Conservation (phyloP, 2,888 invertebrate species). For the Tetropium fuscum region DNA sequence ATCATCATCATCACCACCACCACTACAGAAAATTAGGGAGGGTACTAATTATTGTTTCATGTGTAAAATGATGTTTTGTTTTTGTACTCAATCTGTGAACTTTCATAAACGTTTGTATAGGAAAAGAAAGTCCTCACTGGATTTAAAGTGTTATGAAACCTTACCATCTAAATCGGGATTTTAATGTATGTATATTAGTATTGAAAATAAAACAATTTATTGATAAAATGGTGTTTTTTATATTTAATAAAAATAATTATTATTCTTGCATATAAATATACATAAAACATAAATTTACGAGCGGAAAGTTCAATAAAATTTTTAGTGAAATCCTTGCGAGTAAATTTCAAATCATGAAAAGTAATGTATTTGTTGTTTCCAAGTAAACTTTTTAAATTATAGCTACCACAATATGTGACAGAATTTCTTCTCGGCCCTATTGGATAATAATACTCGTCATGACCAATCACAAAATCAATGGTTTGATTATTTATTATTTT, state of each 20-base stretch:
- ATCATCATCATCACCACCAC: too few relatives aligned
- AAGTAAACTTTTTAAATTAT: neutral
- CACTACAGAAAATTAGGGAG: too few relatives aligned
- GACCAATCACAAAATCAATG: neutral
- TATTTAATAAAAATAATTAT: too few relatives aligned
- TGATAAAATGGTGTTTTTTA: neutral
- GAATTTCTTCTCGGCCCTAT: neutral
- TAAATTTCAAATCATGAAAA: neutral
- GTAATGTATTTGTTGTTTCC: neutral
- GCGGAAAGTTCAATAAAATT: neutral
- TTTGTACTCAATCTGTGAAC: neutral
- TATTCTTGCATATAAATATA: too few relatives aligned
- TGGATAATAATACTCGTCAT: neutral
- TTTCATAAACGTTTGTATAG: neutral
- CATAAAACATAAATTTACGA: neutral
- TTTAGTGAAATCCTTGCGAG: neutral
- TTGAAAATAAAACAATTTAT: neutral
- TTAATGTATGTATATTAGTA: slow-evolving; percentile 30
- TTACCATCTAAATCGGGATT: neutral
- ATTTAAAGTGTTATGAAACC: neutral
- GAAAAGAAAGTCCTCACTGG: neutral
- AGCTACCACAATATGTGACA: neutral
- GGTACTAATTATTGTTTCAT: too few relatives aligned
- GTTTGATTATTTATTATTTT: neutral
- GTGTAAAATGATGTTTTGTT: too few relatives aligned